Evolutionary conservation across 2,888 invertebrate species (phyloP), one percentile per base, ranked within the genome.

Genomic region (Thyatira batis): DNA sequence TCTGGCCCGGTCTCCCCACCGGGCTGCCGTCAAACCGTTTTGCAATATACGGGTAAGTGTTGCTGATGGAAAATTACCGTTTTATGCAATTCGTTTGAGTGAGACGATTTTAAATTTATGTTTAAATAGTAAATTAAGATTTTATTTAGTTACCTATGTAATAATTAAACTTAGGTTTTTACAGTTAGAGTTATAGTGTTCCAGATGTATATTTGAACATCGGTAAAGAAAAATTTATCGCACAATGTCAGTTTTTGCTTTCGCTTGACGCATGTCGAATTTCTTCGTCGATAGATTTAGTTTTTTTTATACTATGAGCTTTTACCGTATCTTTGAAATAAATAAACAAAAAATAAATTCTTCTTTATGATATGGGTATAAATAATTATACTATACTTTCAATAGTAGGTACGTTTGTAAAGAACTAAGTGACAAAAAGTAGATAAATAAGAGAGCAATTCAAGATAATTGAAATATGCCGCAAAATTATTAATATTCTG

Each of bases 401-500:
- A n/a, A n/a, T n/a, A n/a, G n/a, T n/a, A n/a, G 39, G 1, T 6
- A 17, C 39, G 17, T 17, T 39, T n/a, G 8, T 5, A 39, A 39
- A 17, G 13, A 8, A 1, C 8, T 39, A 39, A 1, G 17, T 39
- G 2, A n/a, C 8, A 39, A 39, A 39, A 13, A 17, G 0, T 17
- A 17, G 39, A 39, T 2, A 39, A 30, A 49, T 30, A 13, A 30
- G 11, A 20, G 17, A 17, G 20, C 28, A 28, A 30, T 21, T 44
- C 8, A 11, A 52, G 62, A 59, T 44, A 49, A 60, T 49, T 45
- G 45, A 50, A 60, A 54, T 30, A 33, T 27, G 8, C 39, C 17
- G 2, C 17, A 4, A 39, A 39, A 63, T 55, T 67, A 73, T 75
- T 73, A 71, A 73, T 71, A 75, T 68, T 65, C 68, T 64, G 2